Conservation (phyloP, 2,113 vertebrate species). For the Corapipo altera region DNA sequence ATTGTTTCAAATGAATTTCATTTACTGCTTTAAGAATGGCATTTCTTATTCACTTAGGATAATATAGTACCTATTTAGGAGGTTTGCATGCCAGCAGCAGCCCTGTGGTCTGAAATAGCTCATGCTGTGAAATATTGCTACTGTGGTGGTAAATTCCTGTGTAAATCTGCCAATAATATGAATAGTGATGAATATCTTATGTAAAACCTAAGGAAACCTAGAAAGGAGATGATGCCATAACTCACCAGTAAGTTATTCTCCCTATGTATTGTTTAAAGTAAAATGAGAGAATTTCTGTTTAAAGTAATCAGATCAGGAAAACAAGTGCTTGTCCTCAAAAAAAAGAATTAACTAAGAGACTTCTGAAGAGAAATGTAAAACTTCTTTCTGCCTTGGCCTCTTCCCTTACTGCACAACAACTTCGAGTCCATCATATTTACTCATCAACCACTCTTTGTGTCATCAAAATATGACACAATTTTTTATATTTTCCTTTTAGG, state of each 20-base stretch:
- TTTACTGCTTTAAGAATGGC: constrained; percentile 40
- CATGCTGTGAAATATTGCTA: neutral
- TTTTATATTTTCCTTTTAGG: neutral
- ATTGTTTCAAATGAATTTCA: constrained; percentile 37
- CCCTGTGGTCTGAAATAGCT: neutral
- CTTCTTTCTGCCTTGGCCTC: neutral
- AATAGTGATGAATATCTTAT: neutral
- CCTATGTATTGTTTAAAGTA: neutral
- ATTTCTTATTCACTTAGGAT: constrained; percentile 32
- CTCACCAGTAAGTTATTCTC: neutral
- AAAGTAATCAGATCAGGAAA: neutral
- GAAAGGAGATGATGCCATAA: neutral
- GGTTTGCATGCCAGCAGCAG: neutral
- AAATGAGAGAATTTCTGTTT: neutral
- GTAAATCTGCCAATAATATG: neutral
- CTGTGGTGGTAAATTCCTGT: neutral
- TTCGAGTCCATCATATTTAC: neutral
- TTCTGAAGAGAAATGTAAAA: neutral
- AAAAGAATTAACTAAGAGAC: neutral
- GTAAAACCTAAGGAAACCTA: neutral
- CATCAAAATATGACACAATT: neutral
- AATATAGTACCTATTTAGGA: neutral
- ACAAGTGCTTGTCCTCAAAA: neutral
- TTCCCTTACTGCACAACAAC: neutral
- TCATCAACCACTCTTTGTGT: neutral